Conservation (phyloP, 2,888 invertebrate genomes). For the Aspidiotus destructor region DNA sequence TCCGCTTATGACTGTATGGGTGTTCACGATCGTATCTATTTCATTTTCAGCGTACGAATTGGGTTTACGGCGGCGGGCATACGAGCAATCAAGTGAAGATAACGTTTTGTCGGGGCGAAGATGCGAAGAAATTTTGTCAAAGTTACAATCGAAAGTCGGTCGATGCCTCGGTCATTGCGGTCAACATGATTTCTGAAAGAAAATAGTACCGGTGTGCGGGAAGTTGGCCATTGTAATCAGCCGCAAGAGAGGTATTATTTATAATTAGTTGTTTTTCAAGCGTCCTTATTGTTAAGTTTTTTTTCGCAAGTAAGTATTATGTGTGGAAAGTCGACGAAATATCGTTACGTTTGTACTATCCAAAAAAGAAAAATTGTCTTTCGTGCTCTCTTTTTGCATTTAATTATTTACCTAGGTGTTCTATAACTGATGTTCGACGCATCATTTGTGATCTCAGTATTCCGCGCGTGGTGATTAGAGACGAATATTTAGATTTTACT, state of each 20-base stretch:
- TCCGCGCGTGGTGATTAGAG: too few relatives aligned
- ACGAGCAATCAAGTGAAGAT: not conserved
- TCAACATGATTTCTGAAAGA: not conserved
- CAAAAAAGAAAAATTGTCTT: too few relatives aligned
- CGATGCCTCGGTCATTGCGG: constrained; percentile 3
- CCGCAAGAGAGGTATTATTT: not conserved
- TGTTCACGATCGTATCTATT: not conserved
- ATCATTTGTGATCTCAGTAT: too few relatives aligned
- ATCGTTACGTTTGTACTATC: too few relatives aligned
- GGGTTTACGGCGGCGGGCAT: not conserved
- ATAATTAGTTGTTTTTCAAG: not conserved
- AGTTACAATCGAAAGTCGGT: constrained; percentile 1
- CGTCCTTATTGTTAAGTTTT: not conserved
- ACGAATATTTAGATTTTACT: too few relatives aligned
- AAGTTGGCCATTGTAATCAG: not conserved
- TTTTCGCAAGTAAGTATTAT: not conserved
- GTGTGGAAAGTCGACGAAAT: too few relatives aligned
- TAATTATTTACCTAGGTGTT: too few relatives aligned
- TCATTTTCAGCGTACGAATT: not conserved
- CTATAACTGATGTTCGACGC: too few relatives aligned
- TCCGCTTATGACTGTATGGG: too few relatives aligned
- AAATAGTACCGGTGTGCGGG: not conserved
- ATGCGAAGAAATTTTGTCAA: constrained; percentile 7
- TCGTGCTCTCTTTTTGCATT: too few relatives aligned
- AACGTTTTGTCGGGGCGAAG: constrained; percentile 2